Base-by-base conservation (phyloP, 1,140 invertebrate species). In the Thaumetopoea pityocampa region DNA sequence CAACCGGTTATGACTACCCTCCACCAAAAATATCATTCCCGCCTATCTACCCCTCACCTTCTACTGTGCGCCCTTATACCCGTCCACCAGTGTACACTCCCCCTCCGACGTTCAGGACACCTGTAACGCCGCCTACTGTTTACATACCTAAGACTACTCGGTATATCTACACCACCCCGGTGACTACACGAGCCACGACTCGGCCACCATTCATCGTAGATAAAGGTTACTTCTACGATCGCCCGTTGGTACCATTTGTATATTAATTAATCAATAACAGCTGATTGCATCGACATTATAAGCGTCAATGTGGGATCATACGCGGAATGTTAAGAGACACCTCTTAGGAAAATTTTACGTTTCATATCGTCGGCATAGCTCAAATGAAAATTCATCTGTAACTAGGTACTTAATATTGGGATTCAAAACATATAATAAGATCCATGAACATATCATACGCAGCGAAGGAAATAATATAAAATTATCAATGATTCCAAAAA, bases 161-260 rank as follows among this genome's bases (percentile, higher is more conserved):
- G 22, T 37, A 27, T 11, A 19, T 37, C n/a, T 64, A 61, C 17
- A 8, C 58, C 53, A 2, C 57, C 48, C 23, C 22, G 11, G 41
- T 57, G 4, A 48, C 14, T 37, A 15, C 40, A 9, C 60, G 61
- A 2, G 46, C 22, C 30, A 72, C 76, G 9, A 77, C 70, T 1
- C 48, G 76, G 44, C 64, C 68, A 0, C 64, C 76, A 0, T 81
- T 66, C 30, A 36, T 76, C 10, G 53, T 62, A 17, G 58, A 81
- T 36, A 33, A 81, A 43, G 77, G 77, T 0, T 81, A 81, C 47
- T 79, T 62, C 47, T 81, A 81, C 64, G 77, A 81, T 29, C 53
- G 55, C 50, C 76, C 79, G n/a, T 23, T 42, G 23, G 71, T 80
- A 41, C 73, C 79, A 12, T 83, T 83, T 35, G 70, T 74, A n/a